Conservation (phyloP, 2,797 vertebrate genomes). For the Pantherophis vulpinus region DNA sequence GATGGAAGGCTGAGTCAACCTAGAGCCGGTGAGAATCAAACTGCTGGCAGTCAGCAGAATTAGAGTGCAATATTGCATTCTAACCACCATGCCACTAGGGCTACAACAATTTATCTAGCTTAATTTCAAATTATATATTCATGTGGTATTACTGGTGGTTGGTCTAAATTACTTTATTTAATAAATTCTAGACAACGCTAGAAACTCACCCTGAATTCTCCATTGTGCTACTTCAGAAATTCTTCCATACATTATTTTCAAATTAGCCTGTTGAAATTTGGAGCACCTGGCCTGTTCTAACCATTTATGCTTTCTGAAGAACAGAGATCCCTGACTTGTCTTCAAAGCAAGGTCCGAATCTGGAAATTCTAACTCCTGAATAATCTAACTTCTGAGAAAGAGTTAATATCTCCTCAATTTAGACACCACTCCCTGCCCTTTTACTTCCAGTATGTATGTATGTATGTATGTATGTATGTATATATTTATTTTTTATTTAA, state of each 20-base stretch:
- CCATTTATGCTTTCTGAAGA: background rate
- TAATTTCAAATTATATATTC: background rate
- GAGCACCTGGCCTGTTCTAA: background rate
- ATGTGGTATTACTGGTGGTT: background rate
- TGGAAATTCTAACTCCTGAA: background rate
- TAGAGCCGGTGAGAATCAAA: no score
- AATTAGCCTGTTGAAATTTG: background rate
- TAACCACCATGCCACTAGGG: no score
- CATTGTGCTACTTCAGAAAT: background rate
- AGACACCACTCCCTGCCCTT: background rate
- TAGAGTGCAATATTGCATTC: no score
- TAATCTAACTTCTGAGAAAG: background rate
- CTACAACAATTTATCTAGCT: background rate
- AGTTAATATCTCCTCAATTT: background rate
- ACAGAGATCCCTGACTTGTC: background rate
- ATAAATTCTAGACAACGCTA: background rate
- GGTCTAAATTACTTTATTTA: background rate
- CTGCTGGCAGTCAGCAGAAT: no score
- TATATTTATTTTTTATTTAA: no score
- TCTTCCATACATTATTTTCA: background rate
- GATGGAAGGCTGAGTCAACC: no score
- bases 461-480: no score
- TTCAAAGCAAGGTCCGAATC: background rate
- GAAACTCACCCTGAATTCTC: background rate
- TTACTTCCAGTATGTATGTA: background rate